Evolutionary conservation across 2,113 vertebrate genomes (phyloP), one percentile per base, ranked within the genome.

Genomic region (Bungarus multicinctus): DNA sequence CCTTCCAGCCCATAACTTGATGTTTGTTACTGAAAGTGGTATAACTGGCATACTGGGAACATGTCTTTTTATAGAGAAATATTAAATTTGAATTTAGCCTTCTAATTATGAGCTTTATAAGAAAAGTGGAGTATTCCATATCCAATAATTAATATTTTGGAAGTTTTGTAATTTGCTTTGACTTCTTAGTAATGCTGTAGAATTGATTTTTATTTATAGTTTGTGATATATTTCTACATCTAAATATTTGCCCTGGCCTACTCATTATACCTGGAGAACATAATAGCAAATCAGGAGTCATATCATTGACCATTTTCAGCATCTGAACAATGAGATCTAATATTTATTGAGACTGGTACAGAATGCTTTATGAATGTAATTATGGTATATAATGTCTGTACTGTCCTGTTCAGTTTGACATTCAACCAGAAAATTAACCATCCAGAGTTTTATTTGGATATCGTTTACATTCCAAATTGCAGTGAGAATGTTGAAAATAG

Each of bases 101-200:
- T 98, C 97, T 98, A 98, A 98, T 97, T 97, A 47, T 96, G 98
- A 98, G 98, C 98, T 98, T 98, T 98, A 98, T 98, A 97, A 97
- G 97, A 97, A 98, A 97, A 97, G 97, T 98, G 98, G 98, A 98
- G 98, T 98, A 98, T 98, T 96, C 74, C 96, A 96, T 96, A 95
- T 95, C 94, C 97, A 93, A 92, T 96, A 96, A 96, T 94, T 96
- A 95, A 95, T 95, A 92, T 93, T 96, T 94, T 94, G 94, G 94
- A 97, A 85, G 60, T 95, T 39, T 74, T 87, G 11, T 97, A 93
- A 94, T 97, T 96, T 94, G 47, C 27, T 95, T 43, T 43, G 54
- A 23, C 52, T 45, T 87, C 94, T 96, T 93, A 50, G 85, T 89
- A 60, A 91, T 94, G 53, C 95, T 90, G 92, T 95, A 47, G 50